Base-by-base conservation (phyloP, 1,140 invertebrate species). In the Asbolus verrucosus region DNA sequence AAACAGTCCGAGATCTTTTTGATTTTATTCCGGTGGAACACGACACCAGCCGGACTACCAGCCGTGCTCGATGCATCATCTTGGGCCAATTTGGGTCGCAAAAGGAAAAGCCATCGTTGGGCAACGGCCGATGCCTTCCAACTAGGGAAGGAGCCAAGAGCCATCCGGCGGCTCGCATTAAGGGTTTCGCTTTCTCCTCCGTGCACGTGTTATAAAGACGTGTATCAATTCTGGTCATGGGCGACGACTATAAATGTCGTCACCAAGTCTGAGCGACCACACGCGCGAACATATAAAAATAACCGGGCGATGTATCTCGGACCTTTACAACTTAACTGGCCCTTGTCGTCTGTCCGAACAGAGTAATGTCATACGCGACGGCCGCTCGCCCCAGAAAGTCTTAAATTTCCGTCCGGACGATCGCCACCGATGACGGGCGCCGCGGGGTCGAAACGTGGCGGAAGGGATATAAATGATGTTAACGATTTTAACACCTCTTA, bases 271-370 rank as follows among this genome's bases (percentile, higher is more conserved):
- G 19, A 3, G 36, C 65, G 65, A 67, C 65, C 65, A 67, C 65
- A 67, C 65, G 43, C 65, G 43, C 43, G 43, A 36, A 67, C 43
- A 50, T 65, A 65, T 67, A 67, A 67, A 67, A 67, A 67, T 54
- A 67, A 2, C 43, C 43, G 27, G 15, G 16, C 65, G 43, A 59
- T 67, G 65, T 38, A 67, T 59, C 65, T 50, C 41, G 65, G 43
- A 67, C 65, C 65, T 67, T 67, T 67, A 67, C 65, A 67, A 67
- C 65, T 67, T 67, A 67, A 67, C 65, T 67, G 65, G 65, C 65
- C 65, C 65, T 67, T 67, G 65, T 67, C 65, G 65, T 38, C 65
- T 67, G 65, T 67, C 65, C 65, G 39, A 67, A 65, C 62, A 65
- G 39, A 65, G 33, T 65, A 65, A 65, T 65, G 62, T 65, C 62